phyloP scores from a whole-genome alignment of 30 jellyfish, hydroid and myxozoan genomes.

The Turritopsis dohrnii region DNA sequence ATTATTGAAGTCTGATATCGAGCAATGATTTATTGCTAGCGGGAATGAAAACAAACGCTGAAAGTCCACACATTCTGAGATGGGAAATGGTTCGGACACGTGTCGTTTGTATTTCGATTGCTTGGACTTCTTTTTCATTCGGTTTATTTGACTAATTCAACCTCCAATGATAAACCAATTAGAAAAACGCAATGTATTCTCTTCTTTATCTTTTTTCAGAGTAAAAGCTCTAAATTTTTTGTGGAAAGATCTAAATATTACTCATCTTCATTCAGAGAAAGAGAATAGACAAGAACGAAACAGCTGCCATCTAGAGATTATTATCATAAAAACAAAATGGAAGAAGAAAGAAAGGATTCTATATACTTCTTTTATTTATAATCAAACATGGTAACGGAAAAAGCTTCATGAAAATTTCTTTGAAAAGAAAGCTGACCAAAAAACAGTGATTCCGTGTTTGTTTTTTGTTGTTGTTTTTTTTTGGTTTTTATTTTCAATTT shows the following conservation, averaged over 20 bases:
- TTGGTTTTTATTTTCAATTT: too few relatives aligned
- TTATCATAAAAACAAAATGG: neutral
- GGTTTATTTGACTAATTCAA: neutral
- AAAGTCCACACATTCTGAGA: neutral
- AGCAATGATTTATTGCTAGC: neutral
- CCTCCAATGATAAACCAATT: neutral
- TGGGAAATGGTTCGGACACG: slow-evolving; percentile 2
- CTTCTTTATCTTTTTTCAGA: neutral
- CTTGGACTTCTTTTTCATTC: neutral
- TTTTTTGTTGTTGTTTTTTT: too few relatives aligned
- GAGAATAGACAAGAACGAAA: neutral
- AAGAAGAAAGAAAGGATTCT: neutral
- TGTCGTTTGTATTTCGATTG: neutral
- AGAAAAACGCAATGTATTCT: neutral
- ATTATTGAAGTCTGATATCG: neutral
- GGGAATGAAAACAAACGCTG: slow-evolving; percentile 4
- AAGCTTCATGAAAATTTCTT: neutral
- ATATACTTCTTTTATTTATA: neutral
- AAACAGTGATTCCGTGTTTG: too few relatives aligned
- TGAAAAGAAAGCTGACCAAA: too few relatives aligned
- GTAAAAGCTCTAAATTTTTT: neutral
- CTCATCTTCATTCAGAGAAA: neutral
- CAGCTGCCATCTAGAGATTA: neutral
- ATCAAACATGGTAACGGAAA: neutral
- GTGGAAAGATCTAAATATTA: too few relatives aligned